Evolutionary conservation across 2,888 invertebrate genomes (phyloP), one percentile per base, ranked within the genome.

Genomic region (Congeria kusceri): DNA sequence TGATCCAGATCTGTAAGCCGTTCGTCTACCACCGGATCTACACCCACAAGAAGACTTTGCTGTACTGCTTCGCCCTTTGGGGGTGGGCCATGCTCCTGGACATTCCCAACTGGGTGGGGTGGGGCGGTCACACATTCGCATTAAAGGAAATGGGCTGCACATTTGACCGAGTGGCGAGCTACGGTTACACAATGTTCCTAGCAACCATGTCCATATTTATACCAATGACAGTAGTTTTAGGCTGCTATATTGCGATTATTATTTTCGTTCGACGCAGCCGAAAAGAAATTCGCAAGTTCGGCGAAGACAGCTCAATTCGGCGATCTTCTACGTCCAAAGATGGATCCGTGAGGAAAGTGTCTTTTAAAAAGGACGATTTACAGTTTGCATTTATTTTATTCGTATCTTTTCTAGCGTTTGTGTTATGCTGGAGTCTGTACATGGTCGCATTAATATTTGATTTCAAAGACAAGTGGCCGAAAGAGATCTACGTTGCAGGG

Each of bases 101-200:
- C n/a, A 47, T 87, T 44, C 90, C 90, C 4, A 90, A 88, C 73
- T 85, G 85, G 83, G 56, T 87, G 15, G 86, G 86, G 20, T 88
- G 88, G 86, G 88, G 88, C 9, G 88, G 86, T 7, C 87, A 88
- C 67, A 85, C 87, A 0, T 88, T 84, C 65, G 89, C 88, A 18
- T 63, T 85, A 28, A 88, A 89, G 64, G 86, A 86, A 32, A 85
- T 87, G 79, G 87, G 87, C 9, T 89, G 89, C 59, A 86, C 86
- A 11, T 89, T 86, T 65, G 89, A 88, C 76, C 64, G 89, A 49
- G 70, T 77, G 9, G 84, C 84, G 32, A 84, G 80, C 70, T 80
- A 87, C 56, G 72, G 80, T 13, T 89, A 88, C 83, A 88, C 87
- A 3, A 72, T 87, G 23, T 87, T 89, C 66, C 83, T 89, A 49